phyloP scores from a whole-genome alignment of 2,888 invertebrate genomes.

The Clanis bilineata region DNA sequence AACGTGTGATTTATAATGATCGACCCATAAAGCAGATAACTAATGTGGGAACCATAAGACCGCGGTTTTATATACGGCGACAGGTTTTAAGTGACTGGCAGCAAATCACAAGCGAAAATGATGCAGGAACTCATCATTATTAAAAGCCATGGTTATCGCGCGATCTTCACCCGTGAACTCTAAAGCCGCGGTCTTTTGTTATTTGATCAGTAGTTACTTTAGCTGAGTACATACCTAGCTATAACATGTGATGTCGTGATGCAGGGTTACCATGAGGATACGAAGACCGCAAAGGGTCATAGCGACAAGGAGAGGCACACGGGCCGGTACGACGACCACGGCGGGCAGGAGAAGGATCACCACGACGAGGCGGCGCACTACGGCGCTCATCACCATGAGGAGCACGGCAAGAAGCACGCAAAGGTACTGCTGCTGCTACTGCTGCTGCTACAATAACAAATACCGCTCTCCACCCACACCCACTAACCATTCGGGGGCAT shows the following conservation, averaged over 20 bases:
- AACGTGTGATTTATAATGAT: neutral
- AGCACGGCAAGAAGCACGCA: conserved; percentile 85
- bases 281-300: conserved; percentile 85
- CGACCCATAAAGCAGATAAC: neutral
- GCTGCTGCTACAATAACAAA: neutral
- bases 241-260: conserved; percentile 7
- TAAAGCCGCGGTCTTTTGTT: no score
- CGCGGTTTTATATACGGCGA: neutral
- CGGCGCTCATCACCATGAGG: conserved; percentile 85
- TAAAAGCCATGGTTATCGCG: no score
- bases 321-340: conserved; percentile 84
- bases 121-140: no score
- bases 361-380: conserved; percentile 85
- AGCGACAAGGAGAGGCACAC: conserved; percentile 86
- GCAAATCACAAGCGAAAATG: no score
- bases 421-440: conserved; percentile 47
- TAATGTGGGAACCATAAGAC: no score
- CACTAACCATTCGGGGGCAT: neutral
- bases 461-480: neutral
- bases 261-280: conserved; percentile 82
- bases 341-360: conserved; percentile 83
- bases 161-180: no score
- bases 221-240: no score
- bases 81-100: no score
- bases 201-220: no score